Base-by-base conservation (phyloP, 2,888 invertebrate species). In the Microchrysa polita region DNA sequence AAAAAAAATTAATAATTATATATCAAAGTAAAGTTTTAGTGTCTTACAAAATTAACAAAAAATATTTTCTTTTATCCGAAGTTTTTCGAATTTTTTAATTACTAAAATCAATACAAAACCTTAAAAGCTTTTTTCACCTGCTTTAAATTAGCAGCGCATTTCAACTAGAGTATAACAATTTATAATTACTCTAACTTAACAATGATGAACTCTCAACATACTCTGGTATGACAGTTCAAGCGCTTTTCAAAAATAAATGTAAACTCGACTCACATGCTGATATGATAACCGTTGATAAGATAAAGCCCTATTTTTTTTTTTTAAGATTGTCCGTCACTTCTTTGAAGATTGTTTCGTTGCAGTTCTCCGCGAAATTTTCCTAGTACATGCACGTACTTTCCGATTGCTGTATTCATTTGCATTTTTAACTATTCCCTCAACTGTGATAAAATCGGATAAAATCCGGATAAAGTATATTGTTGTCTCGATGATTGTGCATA, bases 221-320 rank as follows among this genome's bases (percentile, higher is more conserved):
- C 61, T 5, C 7, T 27, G 60, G 2, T 44, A 16, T 20, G 22
- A 1, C 55, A 53, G 40, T 5, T 57, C 18, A 42, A 55, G 40
- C 57, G 57, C 57, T 40, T 20, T 10, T 2, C 55, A 57, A n/a
- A 69, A 34, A 42, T 57, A 69, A 34, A 42, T 57, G 18, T 57
- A 55, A 57, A 69, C 69, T 55, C 23, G 12, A 42, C 69, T 57
- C 40, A 34, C 23, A n/a, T n/a, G n/a, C n/a, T n/a, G n/a, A n/a
- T 57, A 34, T 40, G 69, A 69, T 69, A 69, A 69, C 55, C 55
- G 12, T 9, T 55, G 69, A 69, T 69, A 69, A 69, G 69, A 69
- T 69, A 69, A 69, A 69, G 40, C 42, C n/a, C 34, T 57, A 69
- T 34, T 55, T 55, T 42, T 42, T 20, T 34, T 55, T 55, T 42